Percentiles rank a stretch among this genome's conserved stretches.
Conservation (phyloP, 2,113 vertebrate genomes). For the Lampris incognitus region DNA sequence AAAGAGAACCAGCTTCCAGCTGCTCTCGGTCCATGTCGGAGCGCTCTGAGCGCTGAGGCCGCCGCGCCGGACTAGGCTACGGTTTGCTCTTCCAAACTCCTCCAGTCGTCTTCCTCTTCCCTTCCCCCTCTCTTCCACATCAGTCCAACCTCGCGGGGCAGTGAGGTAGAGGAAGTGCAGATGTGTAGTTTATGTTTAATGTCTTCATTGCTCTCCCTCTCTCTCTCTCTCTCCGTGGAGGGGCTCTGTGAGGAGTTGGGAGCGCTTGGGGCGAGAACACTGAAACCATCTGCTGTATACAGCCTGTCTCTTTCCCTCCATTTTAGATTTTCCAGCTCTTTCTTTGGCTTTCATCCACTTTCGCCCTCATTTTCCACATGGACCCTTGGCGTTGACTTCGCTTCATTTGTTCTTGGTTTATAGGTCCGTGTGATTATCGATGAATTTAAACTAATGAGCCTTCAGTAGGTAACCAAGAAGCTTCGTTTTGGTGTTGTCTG, state of each 20-base stretch:
- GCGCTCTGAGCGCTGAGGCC: slow-evolving; percentile 32
- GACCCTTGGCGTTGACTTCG: not conserved
- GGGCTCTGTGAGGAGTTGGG: slow-evolving; percentile 63
- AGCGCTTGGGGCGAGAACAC: slow-evolving; percentile 73
- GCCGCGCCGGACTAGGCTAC: slow-evolving; percentile 31
- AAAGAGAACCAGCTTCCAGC: slow-evolving; percentile 23
- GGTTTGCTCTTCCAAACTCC: slow-evolving; percentile 58
- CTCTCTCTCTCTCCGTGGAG: slow-evolving; percentile 50
- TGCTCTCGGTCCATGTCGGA: slow-evolving; percentile 43
- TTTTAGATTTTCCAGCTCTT: slow-evolving; percentile 27
- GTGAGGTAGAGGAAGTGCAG: slow-evolving; percentile 64
- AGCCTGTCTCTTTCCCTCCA: slow-evolving; percentile 65
- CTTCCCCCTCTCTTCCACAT: not conserved
- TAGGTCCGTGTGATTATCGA: no score
- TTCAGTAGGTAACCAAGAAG: not conserved
- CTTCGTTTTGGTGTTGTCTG: not conserved
- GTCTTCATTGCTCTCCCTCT: slow-evolving; percentile 29
- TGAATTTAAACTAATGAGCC: no score
- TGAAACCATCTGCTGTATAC: slow-evolving; percentile 81
- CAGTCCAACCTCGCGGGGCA: slow-evolving; percentile 32
- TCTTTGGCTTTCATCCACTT: slow-evolving; percentile 17
- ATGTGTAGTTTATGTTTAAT: slow-evolving; percentile 65
- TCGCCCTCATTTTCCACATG: not conserved
- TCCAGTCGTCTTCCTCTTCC: slow-evolving; percentile 30
- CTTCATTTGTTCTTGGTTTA: slow-evolving; percentile 33